These are phyloP conservation scores for Chesias legatella DNA, from an alignment of 2,888 invertebrate genomes.

Conservation along the genomic window DNA sequence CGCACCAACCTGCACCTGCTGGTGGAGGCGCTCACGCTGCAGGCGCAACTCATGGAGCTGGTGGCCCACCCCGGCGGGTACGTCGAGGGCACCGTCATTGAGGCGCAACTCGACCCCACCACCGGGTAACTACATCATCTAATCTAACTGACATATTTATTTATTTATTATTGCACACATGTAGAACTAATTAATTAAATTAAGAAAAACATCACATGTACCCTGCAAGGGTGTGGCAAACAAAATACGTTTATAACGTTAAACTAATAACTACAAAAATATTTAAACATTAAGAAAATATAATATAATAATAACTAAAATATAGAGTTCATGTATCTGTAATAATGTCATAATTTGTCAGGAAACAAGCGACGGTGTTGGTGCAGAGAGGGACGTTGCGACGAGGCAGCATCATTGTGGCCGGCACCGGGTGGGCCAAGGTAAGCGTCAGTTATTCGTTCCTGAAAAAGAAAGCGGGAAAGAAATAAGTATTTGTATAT, in stretches of 20 bases:
- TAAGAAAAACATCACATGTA: too few relatives aligned
- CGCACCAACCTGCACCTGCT: conserved; percentile 87
- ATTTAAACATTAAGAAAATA: too few relatives aligned
- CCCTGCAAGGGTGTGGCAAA: too few relatives aligned
- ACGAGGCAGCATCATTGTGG: conserved; percentile 88
- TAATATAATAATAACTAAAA: too few relatives aligned
- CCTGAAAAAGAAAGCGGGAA: too few relatives aligned
- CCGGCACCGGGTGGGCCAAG: conserved; percentile 92
- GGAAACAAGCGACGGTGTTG: conserved; percentile 90
- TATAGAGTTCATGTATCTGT: conserved; percentile 13
- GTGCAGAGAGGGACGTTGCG: conserved; percentile 92
- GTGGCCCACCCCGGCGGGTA: conserved; percentile 90
- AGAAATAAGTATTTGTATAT: too few relatives aligned
- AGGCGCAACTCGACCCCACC: conserved; percentile 82
- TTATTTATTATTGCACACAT: too few relatives aligned
- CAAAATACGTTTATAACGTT: too few relatives aligned
- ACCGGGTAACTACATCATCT: conserved; percentile 50
- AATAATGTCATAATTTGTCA: conserved; percentile 38
- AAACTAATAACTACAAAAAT: too few relatives aligned
- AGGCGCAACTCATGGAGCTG: conserved; percentile 93
- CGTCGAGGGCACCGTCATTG: conserved; percentile 95
- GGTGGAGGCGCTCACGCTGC: conserved; percentile 90
- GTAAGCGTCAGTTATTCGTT: too few relatives aligned
- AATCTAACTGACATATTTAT: too few relatives aligned
- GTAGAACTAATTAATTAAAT: too few relatives aligned